Evolutionary conservation across 1,140 invertebrate genomes (phyloP), one percentile per base, ranked within the genome.

Genomic region (Cherax destructor): DNA sequence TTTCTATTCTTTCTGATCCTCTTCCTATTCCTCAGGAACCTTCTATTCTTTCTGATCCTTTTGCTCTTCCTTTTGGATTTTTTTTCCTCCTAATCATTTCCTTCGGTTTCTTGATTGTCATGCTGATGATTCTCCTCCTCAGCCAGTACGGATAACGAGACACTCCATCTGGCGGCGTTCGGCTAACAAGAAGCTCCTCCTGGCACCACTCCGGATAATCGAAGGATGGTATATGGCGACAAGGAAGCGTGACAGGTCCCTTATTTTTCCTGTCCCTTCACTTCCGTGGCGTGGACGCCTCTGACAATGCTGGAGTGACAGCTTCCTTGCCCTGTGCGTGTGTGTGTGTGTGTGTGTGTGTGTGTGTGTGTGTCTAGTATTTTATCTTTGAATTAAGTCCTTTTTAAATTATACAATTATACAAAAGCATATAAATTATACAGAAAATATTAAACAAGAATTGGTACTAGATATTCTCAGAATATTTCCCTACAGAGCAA

Each of bases 221-320:
- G 84, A 77, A 69, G 61, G 72, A 86, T 77, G 72, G 30, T 86
- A 86, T 86, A 86, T 56, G 49, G 84, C 84, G 84, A 87, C 85
- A 61, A 49, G 85, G 72, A 56, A 74, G 41, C 30, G 85, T 87
- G 85, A 87, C 85, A 79, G 85, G 30, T 87, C 85, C 77, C 85
- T 79, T 87, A 87, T 87, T 87, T 87, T 87, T 77, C 85, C 85
- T 87, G 74, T 87, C 85, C 85, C 85, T 87, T 87, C 85, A 52
- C 52, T 78, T 87, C 85, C 85, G 85, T 77, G 74, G 30, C 52
- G 81, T 11, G 18, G 81, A 69, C 59, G 81, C 81, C 81, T 24
- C 85, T 78, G 21, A 87, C 85, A 87, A 87, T 87, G 85, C 74
- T 50, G 10, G 72, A 78, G 21, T 77, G 85, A 87, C 85, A 87